Evolutionary conservation across 2,113 vertebrate genomes (phyloP), one percentile per base, ranked within the genome.

Genomic region (Ascaphus truei): DNA sequence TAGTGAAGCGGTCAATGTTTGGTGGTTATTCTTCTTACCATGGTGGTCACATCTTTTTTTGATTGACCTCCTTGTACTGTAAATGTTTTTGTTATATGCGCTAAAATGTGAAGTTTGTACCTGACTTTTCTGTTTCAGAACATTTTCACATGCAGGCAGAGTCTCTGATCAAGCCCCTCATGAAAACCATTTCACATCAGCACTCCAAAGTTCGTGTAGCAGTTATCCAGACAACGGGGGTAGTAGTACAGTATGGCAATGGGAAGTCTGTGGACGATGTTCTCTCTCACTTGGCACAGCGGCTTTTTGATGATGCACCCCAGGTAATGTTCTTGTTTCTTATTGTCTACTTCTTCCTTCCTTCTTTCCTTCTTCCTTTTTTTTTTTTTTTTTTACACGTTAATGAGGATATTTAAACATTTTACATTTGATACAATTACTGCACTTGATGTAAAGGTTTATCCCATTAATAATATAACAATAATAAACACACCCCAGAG

Each of bases 131-230:
- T 15, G 25, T 62, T 73, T 6, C 83, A 99, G 96, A 95, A 36
- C 91, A 94, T 74, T 99, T 99, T 74, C 94, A 98, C 63, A 84
- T 98, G 93, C 94, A 99, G 51, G 92, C 96, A 0, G 96, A 99
- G 75, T 92, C 90, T 47, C 77, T 99, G 68, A 78, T 98, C 30
- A 86, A 87, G 20, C 95, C 96, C 0, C 83, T 99, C 39, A 96
- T 98, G 96, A 92, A 93, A 76, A 93, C 89, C 0, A 84, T 97
- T 47, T 80, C 93, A 2, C 97, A 99, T 76, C 95, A 97, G 75
- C 97, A 98, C 85, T 94, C 92, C 60, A 83, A 91, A 64, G 96
- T 99, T 6, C 89, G 97, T 6, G 88, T 93, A 61, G 92, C 92
- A 1, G 90, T 87, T 73, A 89, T 95, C 11, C 89, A 95, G 69